A percentile compares a stretch with the other conserved stretches of the same genome.
These are phyloP conservation scores for Aphis gossypii DNA, from an alignment of 1,140 invertebrate genomes.

Conservation along the genomic window DNA sequence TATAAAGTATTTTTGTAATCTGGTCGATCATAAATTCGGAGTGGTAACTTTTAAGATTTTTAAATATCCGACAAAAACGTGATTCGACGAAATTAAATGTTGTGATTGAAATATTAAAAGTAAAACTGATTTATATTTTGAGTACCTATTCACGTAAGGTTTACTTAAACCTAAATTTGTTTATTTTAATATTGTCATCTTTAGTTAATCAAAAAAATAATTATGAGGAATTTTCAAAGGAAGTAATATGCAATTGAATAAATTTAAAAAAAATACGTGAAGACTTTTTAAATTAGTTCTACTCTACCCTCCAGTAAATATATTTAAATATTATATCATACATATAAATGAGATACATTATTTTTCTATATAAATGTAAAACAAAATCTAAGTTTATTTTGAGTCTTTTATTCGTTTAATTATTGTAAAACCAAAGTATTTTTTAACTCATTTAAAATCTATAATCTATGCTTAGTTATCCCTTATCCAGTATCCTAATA, in stretches of 20 bases:
- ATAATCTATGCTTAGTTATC: neutral
- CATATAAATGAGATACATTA: too few relatives aligned
- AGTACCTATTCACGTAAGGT: neutral
- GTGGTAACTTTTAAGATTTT: neutral
- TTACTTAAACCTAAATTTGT: neutral
- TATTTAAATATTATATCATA: too few relatives aligned
- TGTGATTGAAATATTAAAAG: neutral
- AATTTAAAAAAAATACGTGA: neutral
- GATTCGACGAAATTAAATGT: neutral
- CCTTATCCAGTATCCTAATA: neutral
- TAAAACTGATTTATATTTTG: neutral
- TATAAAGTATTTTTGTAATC: neutral
- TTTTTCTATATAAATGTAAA: neutral
- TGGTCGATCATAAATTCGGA: neutral
- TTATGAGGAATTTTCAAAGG: neutral
- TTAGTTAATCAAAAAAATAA: neutral
- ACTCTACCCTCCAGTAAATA: neutral
- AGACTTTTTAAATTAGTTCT: neutral
- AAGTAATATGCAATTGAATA: neutral
- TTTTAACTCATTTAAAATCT: neutral
- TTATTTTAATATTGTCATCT: neutral
- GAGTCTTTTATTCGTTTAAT: too few relatives aligned
- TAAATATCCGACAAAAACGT: neutral
- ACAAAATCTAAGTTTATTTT: neutral
- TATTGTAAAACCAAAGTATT: too few relatives aligned